Evolutionary conservation across 2,797 vertebrate species (phyloP).

Genomic region (Lagodon rhomboides): DNA sequence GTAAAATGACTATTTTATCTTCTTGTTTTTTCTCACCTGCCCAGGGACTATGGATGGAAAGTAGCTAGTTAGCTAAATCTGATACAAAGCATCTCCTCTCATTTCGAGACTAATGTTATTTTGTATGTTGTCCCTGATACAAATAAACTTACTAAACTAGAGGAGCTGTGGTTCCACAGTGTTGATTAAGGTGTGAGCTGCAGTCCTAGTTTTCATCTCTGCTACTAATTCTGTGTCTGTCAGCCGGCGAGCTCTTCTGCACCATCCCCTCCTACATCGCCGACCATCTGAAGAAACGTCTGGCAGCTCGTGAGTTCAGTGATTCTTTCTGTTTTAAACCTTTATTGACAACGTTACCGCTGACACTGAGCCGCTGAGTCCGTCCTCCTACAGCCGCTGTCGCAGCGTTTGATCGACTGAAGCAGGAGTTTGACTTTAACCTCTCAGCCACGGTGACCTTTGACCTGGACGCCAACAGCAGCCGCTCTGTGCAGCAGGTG

Average conservation of each 20-base stretch:
- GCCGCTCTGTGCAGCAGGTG: conserved; percentile 85
- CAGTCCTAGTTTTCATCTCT: background rate
- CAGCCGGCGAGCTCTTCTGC: conserved; percentile 84
- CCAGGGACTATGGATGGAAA: too few species aligned
- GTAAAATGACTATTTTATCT: too few species aligned
- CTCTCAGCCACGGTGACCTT: conserved; percentile 81
- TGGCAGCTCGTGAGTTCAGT: conserved; percentile 76
- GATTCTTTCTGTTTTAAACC: background rate
- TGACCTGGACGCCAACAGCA: conserved; percentile 82
- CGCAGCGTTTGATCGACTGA: conserved; percentile 79
- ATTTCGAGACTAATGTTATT: too few species aligned
- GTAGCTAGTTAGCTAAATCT: too few species aligned
- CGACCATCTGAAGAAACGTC: conserved; percentile 62
- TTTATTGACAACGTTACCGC: background rate
- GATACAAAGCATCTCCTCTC: too few species aligned
- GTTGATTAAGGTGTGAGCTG: too few species aligned
- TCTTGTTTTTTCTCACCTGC: too few species aligned
- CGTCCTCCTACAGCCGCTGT: conserved; percentile 77
- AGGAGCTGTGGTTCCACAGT: too few species aligned
- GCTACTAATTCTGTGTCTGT: background rate
- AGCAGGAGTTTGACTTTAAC: conserved; percentile 91
- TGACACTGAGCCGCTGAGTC: too few species aligned
- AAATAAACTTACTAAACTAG: too few species aligned
- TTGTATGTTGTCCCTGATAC: too few species aligned
- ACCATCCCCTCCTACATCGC: conserved; percentile 82